Evolutionary conservation across 2,113 vertebrate species (phyloP), one percentile per base, ranked within the genome.

Genomic region (Sprattus sprattus): DNA sequence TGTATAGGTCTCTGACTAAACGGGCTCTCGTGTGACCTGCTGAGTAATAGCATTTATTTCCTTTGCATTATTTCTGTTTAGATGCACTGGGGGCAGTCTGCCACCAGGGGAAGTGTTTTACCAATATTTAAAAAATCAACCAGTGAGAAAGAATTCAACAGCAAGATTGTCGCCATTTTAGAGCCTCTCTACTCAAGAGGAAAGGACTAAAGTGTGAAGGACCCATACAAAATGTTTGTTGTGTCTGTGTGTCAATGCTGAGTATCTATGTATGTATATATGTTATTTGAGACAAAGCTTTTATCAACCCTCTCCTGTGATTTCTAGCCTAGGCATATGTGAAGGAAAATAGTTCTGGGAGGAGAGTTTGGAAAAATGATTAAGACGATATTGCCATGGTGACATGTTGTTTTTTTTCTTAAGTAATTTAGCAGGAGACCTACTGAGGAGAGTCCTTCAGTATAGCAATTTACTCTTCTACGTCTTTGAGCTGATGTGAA

Each of bases 151-250:
- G 71, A 78, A 32, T 39, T 78, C 71, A 32, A 39, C 71, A 39
- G 71, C 71, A 32, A 78, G 71, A 67, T 25, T 78, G 71, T 78
- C 71, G 71, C 71, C 71, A 78, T 78, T 39, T 78, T 78, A 78
- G 71, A 44, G 71, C 13, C 28, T 78, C 64, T 10, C 9, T 13
- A 28, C n/a, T 75, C 67, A 10, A 78, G 20, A 2, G 10, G 71
- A 39, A 39, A 44, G 28, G 28, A 28, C n/a, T 25, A 13, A 10
- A 67, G 64, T 25, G n/a, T n/a, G n/a, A n/a, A n/a, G 28, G 67
- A 75, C 2, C 67, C 11, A 13, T 32, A 28, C 67, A 75, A 75
- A 28, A 75, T 32, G 28, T 78, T 78, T 39, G 11, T 78, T 78
- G 28, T 78, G 71, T 78, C 28, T 71, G 9, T 28, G 1, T 78